Base-by-base conservation (phyloP, 2,888 invertebrate genomes). In the Dynastes maya region DNA sequence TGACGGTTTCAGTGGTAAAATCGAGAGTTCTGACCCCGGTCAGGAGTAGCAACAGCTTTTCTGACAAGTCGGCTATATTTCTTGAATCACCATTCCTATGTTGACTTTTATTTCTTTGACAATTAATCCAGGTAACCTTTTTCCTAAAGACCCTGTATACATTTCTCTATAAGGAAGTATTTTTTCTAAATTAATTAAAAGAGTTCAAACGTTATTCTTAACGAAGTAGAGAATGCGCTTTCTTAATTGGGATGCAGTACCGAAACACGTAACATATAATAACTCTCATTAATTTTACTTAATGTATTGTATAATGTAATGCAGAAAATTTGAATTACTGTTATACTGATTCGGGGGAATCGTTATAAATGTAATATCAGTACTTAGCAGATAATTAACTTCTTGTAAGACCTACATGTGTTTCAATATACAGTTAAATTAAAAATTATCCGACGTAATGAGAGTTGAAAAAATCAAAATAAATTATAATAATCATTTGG, bases 311-410 rank as follows among this genome's bases (percentile, higher is more conserved):
- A 5, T 58, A 58, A 58, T 22, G 9, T 4, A 58, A 58, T 58
- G 16, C 22, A 58, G 55, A 58, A 58, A 22, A 58, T 58, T 58
- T 58, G 16, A 58, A 58, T 16, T 58, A 58, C 55, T 58, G 55
- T 58, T 58, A 58, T 5, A 22, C 16, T 6, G 22, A 22, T 58
- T 58, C 55, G 55, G 55, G n/a, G 22, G 22, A 6, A 58, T 16
- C 22, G n/a, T 58, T 22, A 8, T 1, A 22, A 58, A 58, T 27
- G 16, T 8, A 58, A 22, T 58, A 58, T 58, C 8, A 22, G 53
- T 16, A 53, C 53, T 16, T 53, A 53, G n/a, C 16, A 16, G 2
- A 9, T 58, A 58, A 58, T 58, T 58, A 58, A 22, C 22, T 58
- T 58, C 22, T 2, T 11, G 45, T 45, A 45, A 45, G 45, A 11